Evolutionary conservation across 1,140 invertebrate species (phyloP), one percentile per base, ranked within the genome.

Genomic region (Hyles euphorbiae): DNA sequence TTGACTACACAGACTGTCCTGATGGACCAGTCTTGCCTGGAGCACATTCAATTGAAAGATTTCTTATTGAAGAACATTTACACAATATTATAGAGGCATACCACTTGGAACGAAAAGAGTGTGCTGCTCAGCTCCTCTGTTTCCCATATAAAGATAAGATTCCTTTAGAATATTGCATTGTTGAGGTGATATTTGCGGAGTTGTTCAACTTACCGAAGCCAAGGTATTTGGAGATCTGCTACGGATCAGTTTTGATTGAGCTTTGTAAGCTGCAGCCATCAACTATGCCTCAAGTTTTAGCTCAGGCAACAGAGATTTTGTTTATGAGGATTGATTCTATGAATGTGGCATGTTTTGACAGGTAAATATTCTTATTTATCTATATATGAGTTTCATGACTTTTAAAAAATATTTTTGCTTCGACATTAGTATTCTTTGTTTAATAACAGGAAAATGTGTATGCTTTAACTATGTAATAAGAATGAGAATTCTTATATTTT

Each of bases 1-100:
- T 99, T 91, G 98, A 99, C 88, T 99, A 99, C 78, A 99, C 98
- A 4, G 98, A 99, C 89, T 99, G 98, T 78, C 97, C 98, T 7
- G 98, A 98, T 88, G 96, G 94, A 1, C 94, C 95, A 2, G 92
- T 95, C 44, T 89, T 99, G 46, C 98, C 98, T 1, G 98, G 97
- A 34, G 95, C 96, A 54, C 98, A 99, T 90, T 96, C 98, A 0
- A 99, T 99, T 64, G 99, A 99, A 87, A 91, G 98, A 68, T 99
- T 98, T 88, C 90, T 99, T 1, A 98, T 99, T 76, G 99, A 99
- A 88, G 98, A 99, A 84, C 98, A 99, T 85, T 89, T 99, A 5
- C 93, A 96, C 73, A 96, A 97, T 66, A 99, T 99, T 47, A 93
- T 99, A 61, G 94, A 97, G 79, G 95, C 95, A 66, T 94, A 98